phyloP scores from a whole-genome alignment of 2,113 vertebrate species.

The Strix aluco region DNA sequence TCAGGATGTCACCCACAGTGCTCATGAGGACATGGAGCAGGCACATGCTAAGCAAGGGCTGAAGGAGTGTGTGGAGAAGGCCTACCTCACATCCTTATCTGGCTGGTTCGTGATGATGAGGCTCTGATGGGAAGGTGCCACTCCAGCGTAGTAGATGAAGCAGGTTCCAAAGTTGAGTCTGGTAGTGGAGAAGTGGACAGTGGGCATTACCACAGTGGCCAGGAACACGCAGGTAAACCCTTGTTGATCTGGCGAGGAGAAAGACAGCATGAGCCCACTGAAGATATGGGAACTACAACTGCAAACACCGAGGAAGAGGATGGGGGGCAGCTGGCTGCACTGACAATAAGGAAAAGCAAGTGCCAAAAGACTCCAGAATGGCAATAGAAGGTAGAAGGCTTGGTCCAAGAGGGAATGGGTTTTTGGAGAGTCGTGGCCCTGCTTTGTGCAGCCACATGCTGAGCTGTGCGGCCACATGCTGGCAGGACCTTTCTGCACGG shows the following conservation, averaged over 20 bases:
- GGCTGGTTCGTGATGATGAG: constrained; percentile 82
- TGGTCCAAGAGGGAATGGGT: not conserved
- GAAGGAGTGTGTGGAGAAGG: not conserved
- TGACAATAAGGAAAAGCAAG: not conserved
- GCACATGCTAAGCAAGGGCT: fast-evolving
- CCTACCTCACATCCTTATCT: constrained; percentile 75
- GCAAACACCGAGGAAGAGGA: not conserved
- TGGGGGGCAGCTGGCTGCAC: not conserved
- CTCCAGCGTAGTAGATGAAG: constrained; percentile 79
- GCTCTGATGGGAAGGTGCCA: constrained; percentile 71
- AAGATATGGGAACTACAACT: not conserved
- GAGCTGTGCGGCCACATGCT: too few relatives aligned
- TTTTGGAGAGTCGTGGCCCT: not conserved
- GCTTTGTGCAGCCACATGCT: not conserved
- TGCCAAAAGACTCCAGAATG: not conserved
- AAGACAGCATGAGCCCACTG: not conserved
- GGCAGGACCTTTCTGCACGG: not conserved
- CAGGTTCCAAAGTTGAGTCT: constrained; percentile 85
- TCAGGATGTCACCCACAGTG: not conserved
- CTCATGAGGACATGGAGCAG: not conserved
- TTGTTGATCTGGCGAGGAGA: constrained; percentile 78
- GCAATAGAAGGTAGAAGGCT: not conserved
- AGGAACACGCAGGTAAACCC: constrained; percentile 68
- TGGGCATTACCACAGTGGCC: constrained; percentile 70
- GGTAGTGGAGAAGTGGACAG: constrained; percentile 84